A percentile compares a stretch with the other conserved stretches of the same genome.
These are phyloP conservation scores for Dioctria linearis DNA, from an alignment of 2,888 invertebrate species.

Conservation along the genomic window DNA sequence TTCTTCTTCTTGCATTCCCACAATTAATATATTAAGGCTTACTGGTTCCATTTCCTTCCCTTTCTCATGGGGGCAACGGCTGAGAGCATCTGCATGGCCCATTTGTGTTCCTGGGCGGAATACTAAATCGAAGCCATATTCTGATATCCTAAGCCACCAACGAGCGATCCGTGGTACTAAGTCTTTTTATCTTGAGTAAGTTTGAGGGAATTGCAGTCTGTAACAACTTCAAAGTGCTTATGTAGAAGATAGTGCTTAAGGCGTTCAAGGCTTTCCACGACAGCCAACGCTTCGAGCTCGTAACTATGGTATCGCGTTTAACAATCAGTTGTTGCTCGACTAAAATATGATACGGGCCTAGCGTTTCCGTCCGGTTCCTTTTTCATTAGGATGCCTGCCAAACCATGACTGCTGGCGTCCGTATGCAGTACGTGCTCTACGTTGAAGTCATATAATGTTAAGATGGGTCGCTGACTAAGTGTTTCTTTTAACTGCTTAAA, in stretches of 20 bases:
- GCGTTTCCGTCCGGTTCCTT: too few relatives aligned
- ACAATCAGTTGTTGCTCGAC: conserved; percentile 10
- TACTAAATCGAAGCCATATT: conserved; percentile 38
- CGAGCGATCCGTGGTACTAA: conserved; percentile 43
- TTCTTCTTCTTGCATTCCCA: conserved; percentile 39
- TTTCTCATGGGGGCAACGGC: neutral
- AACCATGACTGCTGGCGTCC: too few relatives aligned
- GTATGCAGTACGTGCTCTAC: too few relatives aligned
- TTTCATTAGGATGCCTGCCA: too few relatives aligned
- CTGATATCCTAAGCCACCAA: conserved; percentile 42
- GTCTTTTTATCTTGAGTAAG: conserved; percentile 25
- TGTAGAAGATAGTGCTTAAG: conserved; percentile 19
- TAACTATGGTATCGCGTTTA: conserved; percentile 17
- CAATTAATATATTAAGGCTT: neutral
- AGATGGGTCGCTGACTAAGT: too few relatives aligned
- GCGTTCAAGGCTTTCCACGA: conserved; percentile 32
- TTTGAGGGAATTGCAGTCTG: conserved; percentile 36
- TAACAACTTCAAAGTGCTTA: conserved; percentile 37
- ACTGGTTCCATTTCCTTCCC: conserved; percentile 6
- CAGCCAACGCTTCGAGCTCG: conserved; percentile 32
- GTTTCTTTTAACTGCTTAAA: too few relatives aligned
- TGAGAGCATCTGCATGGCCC: conserved; percentile 10
- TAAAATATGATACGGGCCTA: conserved; percentile 43
- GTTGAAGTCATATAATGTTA: too few relatives aligned
- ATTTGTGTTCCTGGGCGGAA: conserved; percentile 1